Evolutionary conservation across 2,113 vertebrate genomes (phyloP).

Genomic region (Anarrhichthys ocellatus): DNA sequence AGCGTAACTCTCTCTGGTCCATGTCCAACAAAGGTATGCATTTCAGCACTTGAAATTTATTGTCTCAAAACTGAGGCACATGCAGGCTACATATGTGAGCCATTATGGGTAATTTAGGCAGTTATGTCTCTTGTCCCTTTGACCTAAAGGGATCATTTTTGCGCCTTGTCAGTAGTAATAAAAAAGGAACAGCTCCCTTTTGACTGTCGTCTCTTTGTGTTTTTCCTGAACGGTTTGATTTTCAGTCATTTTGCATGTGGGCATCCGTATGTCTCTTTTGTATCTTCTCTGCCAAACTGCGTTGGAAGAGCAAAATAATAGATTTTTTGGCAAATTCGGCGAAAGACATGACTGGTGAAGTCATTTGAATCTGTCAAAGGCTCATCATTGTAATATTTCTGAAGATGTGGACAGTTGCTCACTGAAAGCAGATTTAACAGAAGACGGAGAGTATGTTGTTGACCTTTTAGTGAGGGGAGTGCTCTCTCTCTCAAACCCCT

Average conservation of each 20-base stretch:
- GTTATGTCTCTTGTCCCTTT: constrained; percentile 81
- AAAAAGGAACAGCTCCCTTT: constrained; percentile 67
- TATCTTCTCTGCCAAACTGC: constrained; percentile 18
- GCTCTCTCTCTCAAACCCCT: constrained; percentile 23
- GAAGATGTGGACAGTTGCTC: constrained; percentile 10
- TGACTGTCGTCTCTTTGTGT: constrained; percentile 31
- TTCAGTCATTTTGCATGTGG: constrained; percentile 52
- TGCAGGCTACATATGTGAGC: constrained; percentile 74
- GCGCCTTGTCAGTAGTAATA: constrained; percentile 81
- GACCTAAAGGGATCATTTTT: constrained; percentile 80
- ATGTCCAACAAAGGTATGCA: constrained; percentile 63
- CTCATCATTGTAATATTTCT: constrained; percentile 15
- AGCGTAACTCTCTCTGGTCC: constrained; percentile 24
- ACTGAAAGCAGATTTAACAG: constrained; percentile 24
- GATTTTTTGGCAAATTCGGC: constrained; percentile 13
- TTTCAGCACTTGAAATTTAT: constrained; percentile 74
- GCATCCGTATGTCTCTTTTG: constrained; percentile 17
- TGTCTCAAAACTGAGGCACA: constrained; percentile 63
- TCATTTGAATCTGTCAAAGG: constrained; percentile 21
- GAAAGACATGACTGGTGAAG: background rate
- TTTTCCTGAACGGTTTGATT: constrained; percentile 64
- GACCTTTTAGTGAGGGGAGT: constrained; percentile 34
- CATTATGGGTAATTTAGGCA: constrained; percentile 83
- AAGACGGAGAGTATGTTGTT: constrained; percentile 22
- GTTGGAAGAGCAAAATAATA: constrained; percentile 33